A percentile compares a stretch with the other conserved stretches of the same genome.
These are phyloP conservation scores for Eonycteris spelaea DNA, from an alignment of 2,113 vertebrate genomes.

Conservation along the genomic window DNA sequence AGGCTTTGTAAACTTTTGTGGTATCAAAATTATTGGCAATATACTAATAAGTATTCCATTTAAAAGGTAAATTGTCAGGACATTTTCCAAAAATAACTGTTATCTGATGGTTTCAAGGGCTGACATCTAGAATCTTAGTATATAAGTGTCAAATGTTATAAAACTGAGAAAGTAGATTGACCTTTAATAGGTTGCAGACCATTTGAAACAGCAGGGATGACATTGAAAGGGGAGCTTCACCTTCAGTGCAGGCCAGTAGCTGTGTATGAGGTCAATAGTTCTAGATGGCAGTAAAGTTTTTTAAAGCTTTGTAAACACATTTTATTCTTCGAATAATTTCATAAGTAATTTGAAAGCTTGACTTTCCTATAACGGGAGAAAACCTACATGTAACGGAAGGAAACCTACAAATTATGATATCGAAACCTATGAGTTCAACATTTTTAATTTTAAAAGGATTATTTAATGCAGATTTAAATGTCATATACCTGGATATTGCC, in stretches of 20 bases:
- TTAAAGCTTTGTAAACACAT: conserved; percentile 55
- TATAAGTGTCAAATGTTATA: conserved; percentile 73
- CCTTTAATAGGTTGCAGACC: conserved; percentile 69
- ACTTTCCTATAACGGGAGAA: conserved; percentile 69
- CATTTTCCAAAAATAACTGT: conserved; percentile 68
- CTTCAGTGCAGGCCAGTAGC: conserved; percentile 66
- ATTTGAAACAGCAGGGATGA: conserved; percentile 57
- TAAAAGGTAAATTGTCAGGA: conserved; percentile 64
- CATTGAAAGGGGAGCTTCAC: conserved; percentile 61
- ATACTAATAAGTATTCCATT: conserved; percentile 43
- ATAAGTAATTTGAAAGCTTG: conserved; percentile 62
- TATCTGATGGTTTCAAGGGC: conserved; percentile 70
- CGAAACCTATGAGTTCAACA: conserved; percentile 49
- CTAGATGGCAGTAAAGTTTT: conserved; percentile 32
- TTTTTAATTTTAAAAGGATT: conserved; percentile 69
- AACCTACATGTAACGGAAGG: conserved; percentile 62
- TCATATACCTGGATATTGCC: conserved; percentile 58
- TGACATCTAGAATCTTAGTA: conserved; percentile 63
- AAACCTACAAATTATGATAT: conserved; percentile 47
- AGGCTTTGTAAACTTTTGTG: background rate
- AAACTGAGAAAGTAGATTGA: conserved; percentile 68
- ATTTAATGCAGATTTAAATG: conserved; percentile 74
- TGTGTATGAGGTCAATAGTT: conserved; percentile 50
- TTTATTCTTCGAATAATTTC: conserved; percentile 60
- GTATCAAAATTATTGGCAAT: conserved; percentile 22